Evolutionary conservation across 2,113 vertebrate species (phyloP).

Genomic region (Podarcis raffonei): DNA sequence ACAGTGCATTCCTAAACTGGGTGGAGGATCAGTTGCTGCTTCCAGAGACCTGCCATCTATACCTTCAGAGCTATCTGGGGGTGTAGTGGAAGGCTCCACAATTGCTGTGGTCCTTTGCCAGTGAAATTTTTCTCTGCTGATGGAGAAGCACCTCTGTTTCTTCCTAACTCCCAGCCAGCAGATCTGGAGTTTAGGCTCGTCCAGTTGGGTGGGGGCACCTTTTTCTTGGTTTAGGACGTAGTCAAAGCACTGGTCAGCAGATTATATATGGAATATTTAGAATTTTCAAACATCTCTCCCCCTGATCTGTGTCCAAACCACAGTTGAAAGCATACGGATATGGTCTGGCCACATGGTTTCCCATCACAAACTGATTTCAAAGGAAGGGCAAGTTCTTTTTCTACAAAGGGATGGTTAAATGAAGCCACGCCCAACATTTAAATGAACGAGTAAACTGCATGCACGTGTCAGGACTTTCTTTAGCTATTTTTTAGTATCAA

Average conservation of each 20-base stretch:
- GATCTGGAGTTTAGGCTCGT: not conserved
- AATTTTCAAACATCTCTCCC: not conserved
- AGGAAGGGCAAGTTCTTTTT: not conserved
- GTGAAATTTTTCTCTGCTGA: not conserved
- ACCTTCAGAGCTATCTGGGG: not conserved
- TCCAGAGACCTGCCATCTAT: not conserved
- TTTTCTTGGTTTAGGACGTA: not conserved
- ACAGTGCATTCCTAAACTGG: not conserved
- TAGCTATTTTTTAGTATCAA: slow-evolving; percentile 16
- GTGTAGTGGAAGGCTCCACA: not conserved
- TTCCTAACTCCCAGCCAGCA: not conserved
- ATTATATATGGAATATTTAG: no score
- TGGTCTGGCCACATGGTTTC: not conserved
- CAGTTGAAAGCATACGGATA: not conserved
- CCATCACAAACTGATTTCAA: not conserved
- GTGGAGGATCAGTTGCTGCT: not conserved
- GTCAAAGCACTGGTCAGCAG: not conserved
- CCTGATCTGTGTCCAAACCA: no score
- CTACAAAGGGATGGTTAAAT: no score
- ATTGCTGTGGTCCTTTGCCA: not conserved
- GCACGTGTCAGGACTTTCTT: no score
- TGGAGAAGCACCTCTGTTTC: not conserved
- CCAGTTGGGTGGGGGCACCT: not conserved
- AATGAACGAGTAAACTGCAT: not conserved
- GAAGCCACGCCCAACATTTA: not conserved